Evolutionary conservation across 2,888 invertebrate genomes (phyloP), one percentile per base, ranked within the genome.

Genomic region (Megalurothrips usitatus): DNA sequence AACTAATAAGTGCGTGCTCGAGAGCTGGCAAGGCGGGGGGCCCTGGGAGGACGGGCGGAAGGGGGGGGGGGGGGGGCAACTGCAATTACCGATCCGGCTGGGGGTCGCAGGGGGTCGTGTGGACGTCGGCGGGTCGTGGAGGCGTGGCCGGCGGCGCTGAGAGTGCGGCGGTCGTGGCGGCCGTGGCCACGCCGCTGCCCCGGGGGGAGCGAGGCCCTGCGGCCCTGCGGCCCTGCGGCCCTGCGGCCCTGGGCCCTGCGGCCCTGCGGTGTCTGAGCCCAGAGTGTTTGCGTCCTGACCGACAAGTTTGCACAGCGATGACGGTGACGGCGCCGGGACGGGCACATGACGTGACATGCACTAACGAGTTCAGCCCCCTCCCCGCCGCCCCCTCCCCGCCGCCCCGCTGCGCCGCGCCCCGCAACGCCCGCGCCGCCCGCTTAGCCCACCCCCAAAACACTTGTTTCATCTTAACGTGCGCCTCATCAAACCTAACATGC

Each of bases 221-320:
- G 34, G 34, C 34, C 34, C 34, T 43, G 3, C 34, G 34, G 6
- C 34, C 34, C 34, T 6, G 6, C 34, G 34, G 3, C 34, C 34
- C 34, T 6, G 6, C 34, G 34, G 3, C 34, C 34, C 34, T 6
- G 34, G 34, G 34, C 34, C 34, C 34, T 43, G 3, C 34, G 34
- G 34, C 34, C n/a, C n/a, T n/a, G n/a, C n/a, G n/a, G n/a, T n/a
- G n/a, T n/a, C 34, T 43, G 34, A 4, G 14, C 58, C 14, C 58
- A 23, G 23, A 26, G 68, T 75, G 68, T 75, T 75, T 75, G 68
- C 68, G 68, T 12, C 68, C 23, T 75, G 68, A 75, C 68, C 68
- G 68, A 26, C n/a, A 68, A 68, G 68, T 75, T 75, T 75, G 68
- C 68, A 12, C 68, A 75, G 68, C n/a, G 58, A 19, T 58, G 58